phyloP scores from a whole-genome alignment of 2,888 invertebrate genomes.

The Nudaria mundana region DNA sequence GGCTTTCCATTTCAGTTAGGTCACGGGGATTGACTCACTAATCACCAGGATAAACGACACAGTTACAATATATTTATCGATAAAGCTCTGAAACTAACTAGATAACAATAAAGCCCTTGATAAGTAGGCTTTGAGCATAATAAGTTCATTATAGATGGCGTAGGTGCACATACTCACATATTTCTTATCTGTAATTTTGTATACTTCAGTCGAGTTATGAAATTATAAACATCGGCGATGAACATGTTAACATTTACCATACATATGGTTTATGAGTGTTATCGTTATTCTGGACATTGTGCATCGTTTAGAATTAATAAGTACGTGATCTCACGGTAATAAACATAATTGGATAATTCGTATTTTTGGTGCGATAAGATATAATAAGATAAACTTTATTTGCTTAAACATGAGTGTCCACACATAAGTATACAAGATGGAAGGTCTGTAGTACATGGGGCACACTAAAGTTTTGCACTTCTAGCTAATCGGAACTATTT shows the following conservation, averaged over 20 bases:
- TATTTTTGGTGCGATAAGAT: neutral
- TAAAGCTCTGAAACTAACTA: constrained; percentile 22
- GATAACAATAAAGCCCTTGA: constrained; percentile 41
- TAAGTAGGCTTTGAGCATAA: constrained; percentile 38
- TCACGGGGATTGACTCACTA: constrained; percentile 39
- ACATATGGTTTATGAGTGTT: constrained; percentile 39
- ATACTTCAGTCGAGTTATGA: constrained; percentile 35
- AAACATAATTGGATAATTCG: neutral
- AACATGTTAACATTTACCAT: constrained; percentile 44
- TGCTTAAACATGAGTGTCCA: too few species aligned
- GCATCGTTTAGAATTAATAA: constrained; percentile 19
- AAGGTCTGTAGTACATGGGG: too few species aligned
- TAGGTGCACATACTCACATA: constrained; percentile 24
- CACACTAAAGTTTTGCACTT: too few species aligned
- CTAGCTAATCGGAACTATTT: too few species aligned
- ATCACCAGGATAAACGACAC: constrained; percentile 38
- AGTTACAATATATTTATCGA: constrained; percentile 33
- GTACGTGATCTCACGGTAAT: constrained; percentile 8
- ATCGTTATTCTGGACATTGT: constrained; percentile 22
- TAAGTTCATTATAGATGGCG: constrained; percentile 27
- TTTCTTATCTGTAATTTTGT: constrained; percentile 36
- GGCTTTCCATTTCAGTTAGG: constrained; percentile 30
- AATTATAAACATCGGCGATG: constrained; percentile 39
- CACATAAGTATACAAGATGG: too few species aligned
- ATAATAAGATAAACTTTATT: too few species aligned